Evolutionary conservation across 2,797 vertebrate species (phyloP).

Genomic region (Hypotaenidia philippensis): DNA sequence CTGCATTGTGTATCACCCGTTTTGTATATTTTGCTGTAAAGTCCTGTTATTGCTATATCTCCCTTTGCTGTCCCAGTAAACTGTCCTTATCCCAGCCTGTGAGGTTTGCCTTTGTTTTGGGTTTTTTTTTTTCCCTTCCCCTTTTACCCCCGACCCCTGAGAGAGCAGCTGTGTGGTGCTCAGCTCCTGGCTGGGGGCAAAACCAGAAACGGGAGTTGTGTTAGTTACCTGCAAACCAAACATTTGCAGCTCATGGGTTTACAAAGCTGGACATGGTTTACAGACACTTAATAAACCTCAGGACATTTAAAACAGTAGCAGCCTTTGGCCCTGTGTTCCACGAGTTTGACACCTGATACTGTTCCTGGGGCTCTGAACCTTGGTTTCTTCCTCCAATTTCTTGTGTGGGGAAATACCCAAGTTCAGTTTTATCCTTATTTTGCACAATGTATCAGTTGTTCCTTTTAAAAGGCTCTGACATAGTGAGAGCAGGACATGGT

Average conservation of each 20-base stretch:
- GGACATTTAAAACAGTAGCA: not conserved
- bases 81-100: too few relatives aligned
- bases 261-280: not conserved
- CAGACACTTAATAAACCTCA: not conserved
- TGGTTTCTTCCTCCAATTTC: not conserved
- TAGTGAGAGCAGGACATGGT: not conserved
- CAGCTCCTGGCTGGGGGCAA: too few relatives aligned
- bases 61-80: too few relatives aligned
- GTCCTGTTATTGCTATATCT: too few relatives aligned
- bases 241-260: not conserved
- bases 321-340: not conserved
- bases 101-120: too few relatives aligned
- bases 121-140: too few relatives aligned
- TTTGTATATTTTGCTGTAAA: too few relatives aligned
- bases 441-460: not conserved
- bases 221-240: not conserved
- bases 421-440: not conserved
- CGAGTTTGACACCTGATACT: not conserved
- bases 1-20: too few relatives aligned
- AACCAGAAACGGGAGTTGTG: not conserved
- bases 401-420: not conserved
- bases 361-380: not conserved
- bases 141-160: too few relatives aligned
- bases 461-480: not conserved
- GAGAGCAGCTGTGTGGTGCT: too few relatives aligned